Evolutionary conservation across 2,113 vertebrate species (phyloP).

Genomic region (Ibidorhyncha struthersii): DNA sequence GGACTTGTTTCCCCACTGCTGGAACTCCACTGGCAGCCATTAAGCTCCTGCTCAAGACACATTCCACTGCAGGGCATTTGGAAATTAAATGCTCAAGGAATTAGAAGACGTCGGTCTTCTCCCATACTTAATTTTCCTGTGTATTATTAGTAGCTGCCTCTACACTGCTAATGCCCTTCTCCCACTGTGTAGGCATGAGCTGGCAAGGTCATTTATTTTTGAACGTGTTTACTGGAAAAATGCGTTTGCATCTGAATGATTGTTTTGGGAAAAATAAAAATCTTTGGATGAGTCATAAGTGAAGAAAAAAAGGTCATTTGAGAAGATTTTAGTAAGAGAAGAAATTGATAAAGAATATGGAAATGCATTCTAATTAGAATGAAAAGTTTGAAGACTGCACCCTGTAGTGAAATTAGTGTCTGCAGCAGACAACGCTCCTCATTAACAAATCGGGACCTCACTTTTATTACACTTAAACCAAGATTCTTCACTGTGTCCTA

Average conservation of each 20-base stretch:
- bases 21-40: constrained; percentile 22
- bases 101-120: constrained; percentile 42
- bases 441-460: constrained; percentile 66
- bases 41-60: constrained; percentile 25
- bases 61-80: constrained; percentile 65
- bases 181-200: constrained; percentile 43
- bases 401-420: constrained; percentile 69
- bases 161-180: constrained; percentile 58
- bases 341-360: constrained; percentile 69
- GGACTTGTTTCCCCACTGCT: constrained; percentile 50
- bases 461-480: constrained; percentile 61
- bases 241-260: constrained; percentile 62
- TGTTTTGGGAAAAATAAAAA: constrained; percentile 71
- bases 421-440: constrained; percentile 59
- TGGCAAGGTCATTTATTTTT: constrained; percentile 69
- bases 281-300: constrained; percentile 63
- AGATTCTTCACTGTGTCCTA: constrained; percentile 31
- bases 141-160: constrained; percentile 59
- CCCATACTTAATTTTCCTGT: constrained; percentile 59
- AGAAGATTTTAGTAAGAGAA: constrained; percentile 68
- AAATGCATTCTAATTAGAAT: constrained; percentile 73
- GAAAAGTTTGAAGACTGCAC: constrained; percentile 62
- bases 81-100: constrained; percentile 67
- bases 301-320: constrained; percentile 65
- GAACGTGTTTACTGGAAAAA: constrained; percentile 70